Evolutionary conservation across 2,797 vertebrate species (phyloP).

Genomic region (Staurois parvus): DNA sequence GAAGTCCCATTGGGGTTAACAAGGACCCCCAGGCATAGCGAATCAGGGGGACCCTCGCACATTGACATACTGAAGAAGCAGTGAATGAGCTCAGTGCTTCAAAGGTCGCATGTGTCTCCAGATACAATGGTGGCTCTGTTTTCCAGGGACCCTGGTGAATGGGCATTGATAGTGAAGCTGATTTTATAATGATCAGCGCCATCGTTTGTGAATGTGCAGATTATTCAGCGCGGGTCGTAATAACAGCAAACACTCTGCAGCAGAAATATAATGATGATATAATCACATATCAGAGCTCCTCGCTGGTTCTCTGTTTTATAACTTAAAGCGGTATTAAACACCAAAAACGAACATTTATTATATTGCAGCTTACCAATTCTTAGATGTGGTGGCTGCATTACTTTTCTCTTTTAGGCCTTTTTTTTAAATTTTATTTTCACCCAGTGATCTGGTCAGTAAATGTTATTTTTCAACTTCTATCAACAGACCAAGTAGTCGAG

Average conservation of each 20-base stretch:
- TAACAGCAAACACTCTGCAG: slow-evolving; percentile 23
- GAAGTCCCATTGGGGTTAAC: slow-evolving; percentile 19
- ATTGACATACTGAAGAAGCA: slow-evolving; percentile 29
- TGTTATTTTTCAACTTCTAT: too few species aligned
- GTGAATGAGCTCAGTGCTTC: slow-evolving; percentile 51
- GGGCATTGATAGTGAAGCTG: slow-evolving; percentile 35
- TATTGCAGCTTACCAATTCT: too few species aligned
- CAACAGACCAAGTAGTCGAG: too few species aligned
- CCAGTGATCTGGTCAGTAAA: too few species aligned
- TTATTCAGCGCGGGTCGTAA: slow-evolving; percentile 49
- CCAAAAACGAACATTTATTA: too few species aligned
- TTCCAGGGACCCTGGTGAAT: slow-evolving; percentile 52
- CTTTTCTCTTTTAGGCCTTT: too few species aligned
- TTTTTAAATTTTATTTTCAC: too few species aligned
- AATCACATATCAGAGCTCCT: too few species aligned
- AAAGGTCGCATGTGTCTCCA: slow-evolving; percentile 54
- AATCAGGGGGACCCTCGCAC: slow-evolving; percentile 23
- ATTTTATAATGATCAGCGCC: slow-evolving; percentile 41
- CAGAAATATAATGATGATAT: neutral
- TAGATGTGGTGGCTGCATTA: too few species aligned
- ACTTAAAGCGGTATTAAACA: too few species aligned
- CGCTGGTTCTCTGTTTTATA: too few species aligned
- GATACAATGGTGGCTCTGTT: slow-evolving; percentile 52
- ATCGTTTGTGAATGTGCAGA: slow-evolving; percentile 59
- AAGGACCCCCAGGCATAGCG: slow-evolving; percentile 14